Base-by-base conservation (phyloP, 2,888 invertebrate genomes). In the Agrotis puta region DNA sequence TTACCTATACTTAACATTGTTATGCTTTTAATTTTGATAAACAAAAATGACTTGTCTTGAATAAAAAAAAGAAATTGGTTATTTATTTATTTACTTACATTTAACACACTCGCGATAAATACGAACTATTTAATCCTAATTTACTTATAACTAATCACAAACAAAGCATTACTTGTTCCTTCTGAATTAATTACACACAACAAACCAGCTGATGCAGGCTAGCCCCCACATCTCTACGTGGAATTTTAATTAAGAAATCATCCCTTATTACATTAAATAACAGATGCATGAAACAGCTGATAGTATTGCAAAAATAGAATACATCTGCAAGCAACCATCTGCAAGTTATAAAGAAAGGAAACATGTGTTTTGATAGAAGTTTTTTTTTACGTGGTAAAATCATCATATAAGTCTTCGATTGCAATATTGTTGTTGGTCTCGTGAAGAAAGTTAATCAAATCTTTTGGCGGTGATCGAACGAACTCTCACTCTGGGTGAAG, bases 211-310 rank as follows among this genome's bases (percentile, higher is more conserved):
- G 62, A 51, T 27, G 13, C 27, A 27, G 3, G 1, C 16, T 43
- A 24, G 27, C 50, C 39, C 24, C 48, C 7, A 24, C 14, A 16
- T 33, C 1, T 11, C 0, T 51, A 18, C 9, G 18, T 1, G 6
- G 45, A 50, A 43, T 59, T n/a, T 0, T 64, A 61, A 58, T 20
- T 64, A 61, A 56, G 13, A 48, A 54, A 50, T 66, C 3, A 80
- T 5, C 11, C 13, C 48, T 61, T 54, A 73, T 70, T 65, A 66
- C 27, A 53, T 24, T 0, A 11, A 47, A 43, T 1, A 14, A 58
- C 82, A 78, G 82, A 66, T 81, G 80, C 24, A 33, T 33, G 1
- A 5, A 63, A 63, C 74, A 70, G 70, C 77, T 80, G 73, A 67
- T 51, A 13, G 20, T 20, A 6, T 57, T 56, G 64, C 66, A 11